A percentile compares a stretch with the other conserved stretches of the same genome.
Evolutionary conservation across 1,140 invertebrate species (phyloP).

Genomic region (Cyclina sinensis): DNA sequence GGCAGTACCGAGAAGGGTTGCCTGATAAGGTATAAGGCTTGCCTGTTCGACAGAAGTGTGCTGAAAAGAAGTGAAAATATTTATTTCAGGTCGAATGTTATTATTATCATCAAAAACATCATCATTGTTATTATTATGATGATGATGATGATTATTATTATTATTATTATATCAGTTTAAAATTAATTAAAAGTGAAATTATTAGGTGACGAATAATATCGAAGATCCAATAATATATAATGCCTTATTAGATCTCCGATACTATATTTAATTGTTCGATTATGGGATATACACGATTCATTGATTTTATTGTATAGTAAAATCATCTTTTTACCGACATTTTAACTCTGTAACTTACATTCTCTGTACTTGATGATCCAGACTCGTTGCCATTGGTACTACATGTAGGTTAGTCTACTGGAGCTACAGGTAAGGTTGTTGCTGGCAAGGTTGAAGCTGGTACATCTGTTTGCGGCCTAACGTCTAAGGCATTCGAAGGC

Average conservation of each 20-base stretch:
- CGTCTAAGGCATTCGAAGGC: conserved; percentile 7
- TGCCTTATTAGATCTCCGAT: no score
- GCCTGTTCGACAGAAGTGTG: not conserved
- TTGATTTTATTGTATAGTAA: not conserved
- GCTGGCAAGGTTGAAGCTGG: not conserved
- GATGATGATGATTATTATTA: no score
- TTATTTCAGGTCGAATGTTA: no score
- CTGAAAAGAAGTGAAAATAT: not conserved
- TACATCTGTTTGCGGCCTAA: not conserved
- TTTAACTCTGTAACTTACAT: not conserved
- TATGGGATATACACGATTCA: no score
- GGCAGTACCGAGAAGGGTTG: not conserved
- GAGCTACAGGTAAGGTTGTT: not conserved
- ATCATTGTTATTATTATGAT: no score
- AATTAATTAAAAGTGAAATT: not conserved
- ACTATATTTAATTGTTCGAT: no score
- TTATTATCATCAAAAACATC: not conserved
- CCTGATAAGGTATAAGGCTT: not conserved
- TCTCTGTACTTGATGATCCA: not conserved
- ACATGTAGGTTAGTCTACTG: not conserved
- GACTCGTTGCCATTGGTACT: not conserved
- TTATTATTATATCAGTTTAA: not conserved
- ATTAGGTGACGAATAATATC: no score
- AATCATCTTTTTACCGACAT: not conserved
- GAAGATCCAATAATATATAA: no score